These are phyloP conservation scores for Erinaceus europaeus DNA, from an alignment of 2,113 vertebrate species.

Conservation along the genomic window DNA sequence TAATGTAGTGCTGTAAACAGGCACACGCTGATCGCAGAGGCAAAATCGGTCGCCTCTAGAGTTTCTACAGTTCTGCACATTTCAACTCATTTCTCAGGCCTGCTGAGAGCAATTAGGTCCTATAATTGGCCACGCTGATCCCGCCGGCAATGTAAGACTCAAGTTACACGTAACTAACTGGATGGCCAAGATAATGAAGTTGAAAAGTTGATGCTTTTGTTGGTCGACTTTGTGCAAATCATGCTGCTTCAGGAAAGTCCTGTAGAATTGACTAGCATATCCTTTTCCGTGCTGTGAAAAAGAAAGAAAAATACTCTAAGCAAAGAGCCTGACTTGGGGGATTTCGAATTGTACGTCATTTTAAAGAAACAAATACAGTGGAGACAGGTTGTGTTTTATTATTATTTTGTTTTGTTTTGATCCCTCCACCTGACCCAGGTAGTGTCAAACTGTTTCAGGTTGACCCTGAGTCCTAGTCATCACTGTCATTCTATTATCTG, in stretches of 20 bases:
- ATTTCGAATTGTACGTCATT: constrained; percentile 51
- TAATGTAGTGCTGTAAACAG: constrained; percentile 98
- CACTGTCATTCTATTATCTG: constrained; percentile 13
- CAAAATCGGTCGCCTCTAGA: constrained; percentile 82
- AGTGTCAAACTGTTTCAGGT: too few relatives aligned
- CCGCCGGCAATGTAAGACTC: constrained; percentile 85
- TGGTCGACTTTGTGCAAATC: constrained; percentile 97
- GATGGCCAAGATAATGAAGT: constrained; percentile 92
- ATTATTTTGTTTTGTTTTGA: too few relatives aligned
- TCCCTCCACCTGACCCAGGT: background rate
- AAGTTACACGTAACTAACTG: constrained; percentile 86
- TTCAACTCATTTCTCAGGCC: constrained; percentile 96
- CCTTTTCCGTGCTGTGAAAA: constrained; percentile 95
- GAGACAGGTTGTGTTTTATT: too few relatives aligned
- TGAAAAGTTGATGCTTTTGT: constrained; percentile 92
- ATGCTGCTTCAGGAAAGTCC: constrained; percentile 96
- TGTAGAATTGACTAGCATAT: constrained; percentile 98
- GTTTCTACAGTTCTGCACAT: constrained; percentile 89
- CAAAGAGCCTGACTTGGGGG: constrained; percentile 50
- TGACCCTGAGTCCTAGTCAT: constrained; percentile 1
- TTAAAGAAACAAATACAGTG: background rate
- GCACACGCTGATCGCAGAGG: constrained; percentile 94
- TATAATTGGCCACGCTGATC: constrained; percentile 85
- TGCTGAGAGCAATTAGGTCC: constrained; percentile 93
- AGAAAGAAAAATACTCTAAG: constrained; percentile 85